Evolutionary conservation across 2,888 invertebrate genomes (phyloP).

Genomic region (Bellardia bayeri): DNA sequence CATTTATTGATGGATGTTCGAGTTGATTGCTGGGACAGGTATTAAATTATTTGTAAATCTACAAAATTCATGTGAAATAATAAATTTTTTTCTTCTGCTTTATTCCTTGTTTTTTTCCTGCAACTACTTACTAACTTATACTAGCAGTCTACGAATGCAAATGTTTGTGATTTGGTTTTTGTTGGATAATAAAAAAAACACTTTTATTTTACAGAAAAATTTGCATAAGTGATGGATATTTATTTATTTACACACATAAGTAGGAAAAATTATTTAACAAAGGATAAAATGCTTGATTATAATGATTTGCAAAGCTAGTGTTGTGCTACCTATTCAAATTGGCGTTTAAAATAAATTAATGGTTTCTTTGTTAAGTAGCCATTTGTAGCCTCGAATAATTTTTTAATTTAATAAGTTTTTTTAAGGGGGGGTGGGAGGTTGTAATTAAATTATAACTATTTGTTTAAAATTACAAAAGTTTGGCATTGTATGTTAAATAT

Average conservation of each 20-base stretch:
- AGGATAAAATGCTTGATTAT: conserved; percentile 24
- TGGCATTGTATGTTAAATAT: no score
- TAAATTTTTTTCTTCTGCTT: conserved; percentile 53
- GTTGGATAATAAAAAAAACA: conserved; percentile 51
- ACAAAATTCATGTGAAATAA: conserved; percentile 73
- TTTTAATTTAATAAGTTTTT: not conserved
- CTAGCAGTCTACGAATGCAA: not conserved
- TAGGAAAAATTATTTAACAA: conserved; percentile 37
- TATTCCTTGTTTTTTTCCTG: not conserved
- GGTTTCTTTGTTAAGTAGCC: not conserved
- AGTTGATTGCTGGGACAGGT: conserved; percentile 71
- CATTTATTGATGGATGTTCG: conserved; percentile 71
- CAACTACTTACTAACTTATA: not conserved
- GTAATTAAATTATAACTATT: not conserved
- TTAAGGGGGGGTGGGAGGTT: not conserved
- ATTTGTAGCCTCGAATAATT: not conserved
- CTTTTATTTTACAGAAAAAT: conserved; percentile 45
- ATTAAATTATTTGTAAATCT: conserved; percentile 72
- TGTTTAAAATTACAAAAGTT: no score
- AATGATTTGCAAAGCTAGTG: conserved; percentile 25
- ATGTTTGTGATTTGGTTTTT: not conserved
- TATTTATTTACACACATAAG: conserved; percentile 27
- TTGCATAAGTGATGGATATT: conserved; percentile 59
- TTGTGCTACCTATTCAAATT: conserved; percentile 21
- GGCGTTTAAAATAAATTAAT: conserved; percentile 34